Conservation (phyloP, 2,888 invertebrate species). For the Disparrhopalites patrizii region DNA sequence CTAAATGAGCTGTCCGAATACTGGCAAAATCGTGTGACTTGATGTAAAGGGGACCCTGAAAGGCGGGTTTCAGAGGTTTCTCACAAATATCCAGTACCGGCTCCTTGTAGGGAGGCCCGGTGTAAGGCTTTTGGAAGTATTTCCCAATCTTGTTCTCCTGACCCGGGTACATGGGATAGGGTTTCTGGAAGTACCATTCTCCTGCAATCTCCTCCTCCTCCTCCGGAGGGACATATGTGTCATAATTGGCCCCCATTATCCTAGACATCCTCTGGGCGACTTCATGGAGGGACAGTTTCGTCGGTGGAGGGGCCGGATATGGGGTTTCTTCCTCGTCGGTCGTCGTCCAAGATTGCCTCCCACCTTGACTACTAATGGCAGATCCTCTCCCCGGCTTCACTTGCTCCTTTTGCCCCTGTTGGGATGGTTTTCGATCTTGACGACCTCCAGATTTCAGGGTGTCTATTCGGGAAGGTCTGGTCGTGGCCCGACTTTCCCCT, state of each 20-base stretch:
- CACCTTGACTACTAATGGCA: too few species aligned
- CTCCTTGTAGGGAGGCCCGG: not conserved
- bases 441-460: too few species aligned
- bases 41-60: conserved; percentile 28
- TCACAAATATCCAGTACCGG: not conserved
- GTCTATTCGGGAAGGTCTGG: too few species aligned
- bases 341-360: too few species aligned
- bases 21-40: conserved; percentile 41
- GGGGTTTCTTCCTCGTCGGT: too few species aligned
- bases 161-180: not conserved
- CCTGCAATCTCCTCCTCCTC: not conserved
- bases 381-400: too few species aligned
- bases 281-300: not conserved
- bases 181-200: not conserved
- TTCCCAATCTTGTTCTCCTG: not conserved
- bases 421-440: too few species aligned
- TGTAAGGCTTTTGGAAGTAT: not conserved
- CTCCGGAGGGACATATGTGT: too few species aligned
- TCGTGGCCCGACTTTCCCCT: too few species aligned
- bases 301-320: too few species aligned
- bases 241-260: not conserved
- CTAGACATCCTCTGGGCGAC: not conserved
- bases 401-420: too few species aligned
- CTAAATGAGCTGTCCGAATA: conserved; percentile 42
- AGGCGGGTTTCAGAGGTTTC: not conserved